Conservation (phyloP, 2,888 invertebrate species). For the Acrobasis consociella region DNA sequence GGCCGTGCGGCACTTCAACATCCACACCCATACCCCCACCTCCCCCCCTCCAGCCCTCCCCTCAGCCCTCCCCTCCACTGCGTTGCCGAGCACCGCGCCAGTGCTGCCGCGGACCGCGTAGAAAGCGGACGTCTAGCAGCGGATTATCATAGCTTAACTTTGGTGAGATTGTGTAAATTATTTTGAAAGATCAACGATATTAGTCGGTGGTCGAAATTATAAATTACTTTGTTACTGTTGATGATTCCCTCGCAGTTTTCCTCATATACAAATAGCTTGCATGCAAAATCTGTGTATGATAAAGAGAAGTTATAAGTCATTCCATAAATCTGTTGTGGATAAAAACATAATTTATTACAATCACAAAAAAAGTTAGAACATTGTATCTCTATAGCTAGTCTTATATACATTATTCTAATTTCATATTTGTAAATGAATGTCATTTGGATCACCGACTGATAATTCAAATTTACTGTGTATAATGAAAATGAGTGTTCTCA, state of each 20-base stretch:
- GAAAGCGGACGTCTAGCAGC: background rate
- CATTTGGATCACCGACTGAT: background rate
- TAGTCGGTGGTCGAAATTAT: background rate
- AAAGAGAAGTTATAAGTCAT: no score
- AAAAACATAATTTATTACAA: no score
- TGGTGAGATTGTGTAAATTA: background rate
- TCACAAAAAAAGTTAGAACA: no score
- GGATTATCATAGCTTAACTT: background rate
- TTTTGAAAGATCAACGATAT: no score
- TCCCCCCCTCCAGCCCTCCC: slow-evolving; percentile 31
- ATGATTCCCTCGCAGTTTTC: no score
- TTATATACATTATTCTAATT: no score
- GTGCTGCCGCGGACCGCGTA: slow-evolving; percentile 24
- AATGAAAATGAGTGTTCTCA: background rate
- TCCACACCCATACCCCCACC: slow-evolving; percentile 80
- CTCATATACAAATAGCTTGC: no score
- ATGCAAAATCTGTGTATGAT: no score
- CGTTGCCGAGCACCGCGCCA: slow-evolving; percentile 29
- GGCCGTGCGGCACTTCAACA: slow-evolving; percentile 97
- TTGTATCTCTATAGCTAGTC: no score
- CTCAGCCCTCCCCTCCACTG: slow-evolving; percentile 29
- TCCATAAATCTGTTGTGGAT: no score
- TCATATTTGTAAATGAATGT: background rate
- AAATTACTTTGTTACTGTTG: background rate
- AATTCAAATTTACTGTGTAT: background rate